Evolutionary conservation across 2,113 vertebrate genomes (phyloP).

Genomic region (Climacteris rufus): DNA sequence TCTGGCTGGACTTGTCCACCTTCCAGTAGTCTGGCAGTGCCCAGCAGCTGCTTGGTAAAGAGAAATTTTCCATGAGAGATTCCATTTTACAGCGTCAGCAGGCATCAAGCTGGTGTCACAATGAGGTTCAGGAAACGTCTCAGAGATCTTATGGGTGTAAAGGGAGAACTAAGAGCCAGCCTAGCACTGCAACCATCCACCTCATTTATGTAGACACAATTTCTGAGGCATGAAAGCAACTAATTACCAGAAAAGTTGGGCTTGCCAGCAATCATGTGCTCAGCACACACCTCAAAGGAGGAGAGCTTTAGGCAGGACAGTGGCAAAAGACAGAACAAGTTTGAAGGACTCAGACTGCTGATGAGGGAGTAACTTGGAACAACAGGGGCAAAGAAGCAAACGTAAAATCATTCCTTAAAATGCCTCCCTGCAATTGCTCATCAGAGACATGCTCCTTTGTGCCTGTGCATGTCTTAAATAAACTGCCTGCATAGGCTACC

Average conservation of each 20-base stretch:
- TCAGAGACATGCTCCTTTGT: background rate
- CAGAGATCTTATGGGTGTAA: background rate
- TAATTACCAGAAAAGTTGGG: background rate
- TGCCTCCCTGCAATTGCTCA: background rate
- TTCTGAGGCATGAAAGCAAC: background rate
- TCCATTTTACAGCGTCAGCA: background rate
- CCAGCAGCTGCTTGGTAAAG: background rate
- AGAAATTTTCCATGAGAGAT: background rate
- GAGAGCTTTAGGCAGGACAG: background rate
- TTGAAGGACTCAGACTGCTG: background rate
- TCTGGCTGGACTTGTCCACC: background rate
- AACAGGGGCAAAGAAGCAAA: background rate
- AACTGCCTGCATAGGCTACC: background rate
- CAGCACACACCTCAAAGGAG: background rate
- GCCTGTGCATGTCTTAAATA: background rate
- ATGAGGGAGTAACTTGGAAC: background rate
- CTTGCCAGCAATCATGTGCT: background rate
- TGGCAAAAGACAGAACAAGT: background rate
- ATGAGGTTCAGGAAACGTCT: rapidly evolving
- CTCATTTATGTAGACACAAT: background rate
- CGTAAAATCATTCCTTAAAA: background rate
- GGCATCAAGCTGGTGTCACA: background rate
- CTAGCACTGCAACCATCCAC: background rate
- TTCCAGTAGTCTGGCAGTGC: background rate
- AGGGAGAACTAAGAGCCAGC: background rate